Conservation (phyloP, 2,888 invertebrate species). For the Sthenelais limicola region DNA sequence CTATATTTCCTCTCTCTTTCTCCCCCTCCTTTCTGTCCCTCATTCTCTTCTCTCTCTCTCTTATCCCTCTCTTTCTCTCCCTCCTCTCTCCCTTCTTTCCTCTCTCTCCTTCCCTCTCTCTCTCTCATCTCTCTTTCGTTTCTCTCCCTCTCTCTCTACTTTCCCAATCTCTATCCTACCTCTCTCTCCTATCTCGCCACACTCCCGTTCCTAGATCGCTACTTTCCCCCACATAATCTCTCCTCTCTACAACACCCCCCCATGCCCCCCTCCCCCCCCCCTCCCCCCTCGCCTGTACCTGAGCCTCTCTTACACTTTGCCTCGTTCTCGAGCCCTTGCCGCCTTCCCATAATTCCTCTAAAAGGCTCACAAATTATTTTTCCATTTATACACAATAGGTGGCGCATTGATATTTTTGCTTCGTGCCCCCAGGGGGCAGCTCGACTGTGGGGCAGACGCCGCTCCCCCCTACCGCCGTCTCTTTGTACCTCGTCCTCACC, state of each 20-base stretch:
- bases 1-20: neutral
- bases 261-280: neutral
- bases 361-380: slow-evolving; percentile 38
- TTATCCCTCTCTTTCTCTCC: neutral
- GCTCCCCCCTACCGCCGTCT: neutral
- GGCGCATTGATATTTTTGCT: no score
- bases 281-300: neutral
- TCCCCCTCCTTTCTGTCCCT: neutral
- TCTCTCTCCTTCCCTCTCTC: neutral
- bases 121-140: neutral
- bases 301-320: neutral
- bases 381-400: no score
- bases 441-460: no score
- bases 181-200: neutral
- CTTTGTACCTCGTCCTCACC: neutral
- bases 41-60: neutral
- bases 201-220: neutral
- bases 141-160: neutral
- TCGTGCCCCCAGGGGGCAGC: no score
- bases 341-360: neutral
- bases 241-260: neutral
- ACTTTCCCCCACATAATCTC: neutral
- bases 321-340: neutral
- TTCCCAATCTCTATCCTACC: slow-evolving; percentile 1
- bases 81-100: neutral